Conservation (phyloP, 2,113 vertebrate genomes). For the Limanda limanda region DNA sequence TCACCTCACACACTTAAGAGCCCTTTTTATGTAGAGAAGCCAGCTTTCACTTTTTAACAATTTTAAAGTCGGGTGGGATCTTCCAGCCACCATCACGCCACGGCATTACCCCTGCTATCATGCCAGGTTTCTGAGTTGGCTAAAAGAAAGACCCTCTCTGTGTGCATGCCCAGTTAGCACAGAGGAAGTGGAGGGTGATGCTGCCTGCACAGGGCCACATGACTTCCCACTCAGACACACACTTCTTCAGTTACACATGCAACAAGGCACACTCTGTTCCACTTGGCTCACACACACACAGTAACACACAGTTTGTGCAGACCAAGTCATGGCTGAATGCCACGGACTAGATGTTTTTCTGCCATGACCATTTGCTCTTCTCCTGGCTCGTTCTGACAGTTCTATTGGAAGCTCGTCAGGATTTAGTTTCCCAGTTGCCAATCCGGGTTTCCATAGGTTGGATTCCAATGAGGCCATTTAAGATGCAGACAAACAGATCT, state of each 20-base stretch:
- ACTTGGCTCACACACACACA: slow-evolving; percentile 12
- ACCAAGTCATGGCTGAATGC: slow-evolving; percentile 37
- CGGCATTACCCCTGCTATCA: background rate
- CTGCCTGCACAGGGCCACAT: slow-evolving; percentile 49
- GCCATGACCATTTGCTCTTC: slow-evolving; percentile 41
- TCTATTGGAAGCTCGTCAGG: slow-evolving; percentile 22
- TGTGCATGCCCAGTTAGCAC: slow-evolving; percentile 32
- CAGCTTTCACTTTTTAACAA: slow-evolving; percentile 10
- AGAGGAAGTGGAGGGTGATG: slow-evolving; percentile 44
- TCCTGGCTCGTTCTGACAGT: slow-evolving; percentile 31
- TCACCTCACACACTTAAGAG: no score
- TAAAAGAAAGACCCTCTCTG: slow-evolving; percentile 65
- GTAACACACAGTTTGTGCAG: slow-evolving; percentile 28
- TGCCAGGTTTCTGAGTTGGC: slow-evolving; percentile 14
- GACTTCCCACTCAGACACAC: slow-evolving; percentile 56
- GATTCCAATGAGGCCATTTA: background rate
- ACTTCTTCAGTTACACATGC: slow-evolving; percentile 15
- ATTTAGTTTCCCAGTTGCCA: background rate
- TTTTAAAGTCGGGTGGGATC: slow-evolving; percentile 22
- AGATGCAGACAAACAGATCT: no score
- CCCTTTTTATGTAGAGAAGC: background rate
- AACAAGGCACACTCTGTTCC: slow-evolving; percentile 43
- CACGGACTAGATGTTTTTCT: slow-evolving; percentile 57
- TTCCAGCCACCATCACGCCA: background rate
- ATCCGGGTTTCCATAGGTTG: background rate